A percentile compares a stretch with the other conserved stretches of the same genome.
These are phyloP conservation scores for Pterocles orientalis DNA, from an alignment of 2,113 vertebrate genomes.

Conservation along the genomic window DNA sequence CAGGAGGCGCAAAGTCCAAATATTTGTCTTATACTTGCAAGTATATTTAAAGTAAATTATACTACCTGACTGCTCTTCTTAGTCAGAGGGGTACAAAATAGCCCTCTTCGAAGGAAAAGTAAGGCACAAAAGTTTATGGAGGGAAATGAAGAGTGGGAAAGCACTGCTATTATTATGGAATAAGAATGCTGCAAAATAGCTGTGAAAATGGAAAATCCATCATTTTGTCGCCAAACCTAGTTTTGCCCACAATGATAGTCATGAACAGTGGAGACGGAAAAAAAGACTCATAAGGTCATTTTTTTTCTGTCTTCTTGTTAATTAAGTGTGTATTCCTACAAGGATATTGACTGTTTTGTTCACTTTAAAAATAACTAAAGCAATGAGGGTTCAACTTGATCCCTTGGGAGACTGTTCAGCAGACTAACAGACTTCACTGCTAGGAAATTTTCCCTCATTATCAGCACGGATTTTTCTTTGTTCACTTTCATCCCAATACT, in stretches of 20 bases:
- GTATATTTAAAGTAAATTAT: neutral
- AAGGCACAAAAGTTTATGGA: neutral
- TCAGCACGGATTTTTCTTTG: slow-evolving; percentile 33
- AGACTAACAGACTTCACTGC: slow-evolving; percentile 20
- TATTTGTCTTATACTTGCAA: slow-evolving; percentile 12
- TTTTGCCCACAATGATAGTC: slow-evolving; percentile 29
- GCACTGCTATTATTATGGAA: neutral
- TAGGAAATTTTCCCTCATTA: slow-evolving; percentile 46
- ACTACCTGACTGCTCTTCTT: neutral
- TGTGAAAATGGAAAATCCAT: slow-evolving; percentile 49
- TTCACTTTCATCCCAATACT: slow-evolving; percentile 16
- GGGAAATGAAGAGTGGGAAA: neutral
- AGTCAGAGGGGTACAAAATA: neutral
- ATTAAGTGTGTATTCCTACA: slow-evolving; percentile 44
- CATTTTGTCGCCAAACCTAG: slow-evolving; percentile 36
- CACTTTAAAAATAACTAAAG: slow-evolving; percentile 57
- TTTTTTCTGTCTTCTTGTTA: slow-evolving; percentile 48
- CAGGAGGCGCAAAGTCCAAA: neutral
- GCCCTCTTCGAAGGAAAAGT: neutral
- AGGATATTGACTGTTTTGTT: slow-evolving; percentile 46
- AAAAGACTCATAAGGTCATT: slow-evolving; percentile 10
- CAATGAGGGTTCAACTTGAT: neutral
- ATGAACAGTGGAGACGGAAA: slow-evolving; percentile 5
- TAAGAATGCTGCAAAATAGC: neutral
- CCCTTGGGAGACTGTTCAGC: slow-evolving; percentile 25